These are phyloP conservation scores for Apteryx mantelli DNA, from an alignment of 2,113 vertebrate species.

Conservation along the genomic window DNA sequence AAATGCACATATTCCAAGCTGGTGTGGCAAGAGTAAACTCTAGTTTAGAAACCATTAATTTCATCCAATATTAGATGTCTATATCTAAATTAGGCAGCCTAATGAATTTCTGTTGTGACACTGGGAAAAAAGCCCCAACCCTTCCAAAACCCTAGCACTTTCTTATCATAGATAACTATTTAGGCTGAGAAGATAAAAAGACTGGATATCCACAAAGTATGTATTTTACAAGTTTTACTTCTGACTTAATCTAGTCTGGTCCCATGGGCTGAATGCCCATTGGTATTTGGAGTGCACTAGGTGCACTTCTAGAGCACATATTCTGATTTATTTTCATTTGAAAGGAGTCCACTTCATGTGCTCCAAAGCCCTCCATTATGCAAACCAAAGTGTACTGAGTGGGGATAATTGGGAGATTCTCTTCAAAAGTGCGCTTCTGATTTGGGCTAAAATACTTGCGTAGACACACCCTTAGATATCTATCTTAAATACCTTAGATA, in stretches of 20 bases:
- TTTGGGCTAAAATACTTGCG: neutral
- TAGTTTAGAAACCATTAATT: neutral
- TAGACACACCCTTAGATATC: neutral
- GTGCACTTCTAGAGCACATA: neutral
- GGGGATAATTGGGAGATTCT: neutral
- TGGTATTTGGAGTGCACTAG: neutral
- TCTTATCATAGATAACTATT: neutral
- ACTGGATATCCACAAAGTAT: neutral
- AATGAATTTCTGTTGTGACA: too few species aligned
- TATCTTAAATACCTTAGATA: neutral
- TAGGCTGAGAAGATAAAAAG: neutral
- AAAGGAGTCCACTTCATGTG: neutral
- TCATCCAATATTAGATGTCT: neutral
- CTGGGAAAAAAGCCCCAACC: neutral
- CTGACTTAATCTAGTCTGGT: neutral
- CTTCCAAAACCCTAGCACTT: neutral
- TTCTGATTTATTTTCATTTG: neutral
- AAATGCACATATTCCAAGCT: neutral
- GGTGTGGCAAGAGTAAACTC: neutral
- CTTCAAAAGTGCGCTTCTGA: neutral
- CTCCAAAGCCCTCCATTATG: neutral
- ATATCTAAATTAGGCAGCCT: neutral
- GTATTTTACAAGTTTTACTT: neutral
- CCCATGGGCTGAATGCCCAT: neutral
- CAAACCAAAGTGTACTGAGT: rapidly evolving